A percentile compares a stretch with the other conserved stretches of the same genome.
Evolutionary conservation across 2,888 invertebrate species (phyloP).

Genomic region (Lottia gigantea): DNA sequence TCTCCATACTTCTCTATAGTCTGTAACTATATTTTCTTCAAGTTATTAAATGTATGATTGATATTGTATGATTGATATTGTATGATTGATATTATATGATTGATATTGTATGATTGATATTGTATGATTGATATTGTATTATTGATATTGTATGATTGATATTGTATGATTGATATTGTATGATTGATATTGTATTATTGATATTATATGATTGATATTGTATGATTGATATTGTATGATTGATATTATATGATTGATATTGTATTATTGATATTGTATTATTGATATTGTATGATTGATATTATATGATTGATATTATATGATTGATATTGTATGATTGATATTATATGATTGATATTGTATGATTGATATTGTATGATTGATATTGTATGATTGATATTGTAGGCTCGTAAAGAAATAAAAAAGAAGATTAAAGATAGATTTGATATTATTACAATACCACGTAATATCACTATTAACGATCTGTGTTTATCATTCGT

Average conservation of each 20-base stretch:
- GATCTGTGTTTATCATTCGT: constrained; percentile 63
- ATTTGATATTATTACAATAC: constrained; percentile 61
- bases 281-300: constrained; percentile 36
- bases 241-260: too few relatives aligned
- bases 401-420: constrained; percentile 56
- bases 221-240: constrained; percentile 43
- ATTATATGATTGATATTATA: too few relatives aligned
- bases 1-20: too few relatives aligned
- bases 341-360: too few relatives aligned
- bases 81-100: too few relatives aligned
- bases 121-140: constrained; percentile 42
- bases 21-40: too few relatives aligned
- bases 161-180: constrained; percentile 40
- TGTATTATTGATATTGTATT: constrained; percentile 42
- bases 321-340: constrained; percentile 36
- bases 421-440: constrained; percentile 57
- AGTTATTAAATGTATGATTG: not conserved
- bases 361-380: constrained; percentile 43
- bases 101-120: constrained; percentile 32
- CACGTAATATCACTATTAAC: constrained; percentile 63
- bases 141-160: constrained; percentile 31
- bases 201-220: too few relatives aligned
- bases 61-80: too few relatives aligned
- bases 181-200: constrained; percentile 36
- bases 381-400: constrained; percentile 6